Base-by-base conservation (phyloP, 2,797 vertebrate genomes). In the Eptatretus atami region DNA sequence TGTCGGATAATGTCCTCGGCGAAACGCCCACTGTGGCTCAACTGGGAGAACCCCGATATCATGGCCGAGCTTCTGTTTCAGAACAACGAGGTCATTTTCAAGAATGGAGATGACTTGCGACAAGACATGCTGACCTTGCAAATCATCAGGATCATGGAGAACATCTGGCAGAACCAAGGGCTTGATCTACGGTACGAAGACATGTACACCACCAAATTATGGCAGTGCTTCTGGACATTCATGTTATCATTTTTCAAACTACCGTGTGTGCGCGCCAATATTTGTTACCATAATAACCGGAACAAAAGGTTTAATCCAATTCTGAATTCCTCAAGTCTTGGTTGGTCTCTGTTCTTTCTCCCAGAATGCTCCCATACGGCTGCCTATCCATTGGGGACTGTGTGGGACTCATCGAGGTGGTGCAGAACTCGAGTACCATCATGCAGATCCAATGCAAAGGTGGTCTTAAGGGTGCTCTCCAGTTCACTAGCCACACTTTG, bases 401-500 rank as follows among this genome's bases (percentile, higher is more conserved):
- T 1, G 81, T 82, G 67, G 80, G 81, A 10, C 76, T 82, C 63
- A 82, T 82, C 11, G 81, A 82, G 70, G 81, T 80, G 67, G 80
- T 82, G 52, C 76, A 78, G 63, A 82, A 74, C 70, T 81, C 80
- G 2, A 76, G 81, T 73, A 82, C 81, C 66, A 82, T 82, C 73
- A 82, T 82, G 81, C 80, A 82, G 73, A 82, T 82, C 71, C 81
- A 82, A 69, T 82, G 81, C 68, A 82, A 82, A 73, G 80, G 80
- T 6, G 80, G 79, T 64, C 70, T 82, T 69, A 82, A 82, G 70
- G 80, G 79, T 69, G 79, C 80, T 1, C 74, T 82, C 68, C 81
- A 82, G 75, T 82, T 82, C 70, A 82, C 81, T 73, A 81, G 79
- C 53, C 75, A 80, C 66, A 77, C 80, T 8, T 71, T 82, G 71